A percentile compares a stretch with the other conserved stretches of the same genome.
These are phyloP conservation scores for Galerucella pusilla DNA, from an alignment of 2,888 invertebrate genomes.

Conservation along the genomic window DNA sequence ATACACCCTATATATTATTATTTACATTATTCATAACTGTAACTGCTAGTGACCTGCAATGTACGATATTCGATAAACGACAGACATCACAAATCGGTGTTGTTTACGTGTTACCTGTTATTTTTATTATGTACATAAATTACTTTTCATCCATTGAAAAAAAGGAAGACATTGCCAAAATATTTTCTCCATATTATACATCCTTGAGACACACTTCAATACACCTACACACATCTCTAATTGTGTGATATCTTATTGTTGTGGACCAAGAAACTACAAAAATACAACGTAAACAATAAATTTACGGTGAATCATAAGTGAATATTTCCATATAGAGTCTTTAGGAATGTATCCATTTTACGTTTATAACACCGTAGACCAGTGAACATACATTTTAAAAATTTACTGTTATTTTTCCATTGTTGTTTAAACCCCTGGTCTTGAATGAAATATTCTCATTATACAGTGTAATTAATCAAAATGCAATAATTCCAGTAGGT, in stretches of 20 bases:
- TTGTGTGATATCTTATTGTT: conserved; percentile 6
- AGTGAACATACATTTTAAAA: conserved; percentile 1
- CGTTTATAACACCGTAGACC: background rate
- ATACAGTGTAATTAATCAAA: no score
- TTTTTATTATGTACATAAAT: conserved; percentile 15
- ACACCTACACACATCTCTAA: background rate
- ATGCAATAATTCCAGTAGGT: no score
- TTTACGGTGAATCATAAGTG: conserved; percentile 13
- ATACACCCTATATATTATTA: background rate
- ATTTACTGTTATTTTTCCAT: background rate
- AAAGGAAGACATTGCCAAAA: conserved; percentile 7
- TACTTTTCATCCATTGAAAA: background rate
- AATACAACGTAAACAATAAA: conserved; percentile 13
- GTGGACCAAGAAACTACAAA: conserved; percentile 14
- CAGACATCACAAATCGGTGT: background rate
- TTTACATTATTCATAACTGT: background rate
- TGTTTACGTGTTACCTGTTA: conserved; percentile 2
- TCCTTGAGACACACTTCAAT: conserved; percentile 12
- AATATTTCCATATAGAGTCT: conserved; percentile 15
- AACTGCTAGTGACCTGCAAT: background rate
- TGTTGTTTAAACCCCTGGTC: background rate
- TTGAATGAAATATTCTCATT: background rate
- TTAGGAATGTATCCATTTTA: conserved; percentile 3
- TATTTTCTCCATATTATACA: conserved; percentile 15
- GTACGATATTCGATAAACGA: background rate